phyloP scores from a whole-genome alignment of 2,888 invertebrate species.

The Sylvicola cinctus region DNA sequence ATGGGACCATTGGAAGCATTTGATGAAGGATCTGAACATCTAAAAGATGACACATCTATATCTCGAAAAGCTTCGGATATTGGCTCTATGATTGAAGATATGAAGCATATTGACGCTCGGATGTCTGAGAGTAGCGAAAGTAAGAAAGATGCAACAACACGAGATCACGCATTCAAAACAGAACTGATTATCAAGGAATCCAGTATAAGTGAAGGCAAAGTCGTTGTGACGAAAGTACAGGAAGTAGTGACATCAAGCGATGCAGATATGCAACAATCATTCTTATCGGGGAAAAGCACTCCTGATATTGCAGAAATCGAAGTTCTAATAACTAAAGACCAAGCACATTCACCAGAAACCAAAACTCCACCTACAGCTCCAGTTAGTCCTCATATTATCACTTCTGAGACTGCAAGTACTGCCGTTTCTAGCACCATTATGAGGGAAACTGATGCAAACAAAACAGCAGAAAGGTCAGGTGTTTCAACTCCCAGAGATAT shows the following conservation, averaged over 20 bases:
- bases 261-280: neutral
- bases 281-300: conserved; percentile 5
- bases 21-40: conserved; percentile 10
- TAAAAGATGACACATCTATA: conserved; percentile 5
- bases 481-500: conserved; percentile 12
- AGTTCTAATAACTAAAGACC: neutral
- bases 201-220: no score
- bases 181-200: neutral
- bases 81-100: conserved; percentile 3
- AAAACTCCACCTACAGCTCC: conserved; percentile 49
- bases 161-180: conserved; percentile 3
- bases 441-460: conserved; percentile 14
- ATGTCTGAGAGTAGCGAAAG: neutral
- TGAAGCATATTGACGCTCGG: conserved; percentile 3
- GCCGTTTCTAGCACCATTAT: conserved; percentile 25
- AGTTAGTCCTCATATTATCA: conserved; percentile 36
- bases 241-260: no score
- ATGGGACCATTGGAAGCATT: conserved; percentile 10
- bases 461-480: conserved; percentile 10
- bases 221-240: no score
- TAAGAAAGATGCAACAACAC: neutral
- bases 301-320: conserved; percentile 5
- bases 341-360: conserved; percentile 7
- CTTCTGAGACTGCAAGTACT: conserved; percentile 18
- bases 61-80: conserved; percentile 2